Base-by-base conservation (phyloP, 2,888 invertebrate species). In the Drosophila kokeensis region DNA sequence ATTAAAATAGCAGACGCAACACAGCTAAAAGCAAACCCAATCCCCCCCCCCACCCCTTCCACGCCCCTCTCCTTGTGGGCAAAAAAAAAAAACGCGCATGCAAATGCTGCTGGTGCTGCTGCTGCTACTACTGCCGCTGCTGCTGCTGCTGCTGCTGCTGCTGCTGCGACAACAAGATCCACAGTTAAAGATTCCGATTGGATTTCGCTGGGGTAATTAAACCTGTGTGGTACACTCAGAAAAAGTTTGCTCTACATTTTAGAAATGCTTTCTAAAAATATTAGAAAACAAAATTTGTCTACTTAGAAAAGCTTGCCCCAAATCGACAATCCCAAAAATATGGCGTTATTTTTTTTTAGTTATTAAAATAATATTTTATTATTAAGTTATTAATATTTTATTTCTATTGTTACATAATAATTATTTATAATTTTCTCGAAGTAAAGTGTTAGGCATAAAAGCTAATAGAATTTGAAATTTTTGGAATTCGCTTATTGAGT, bases 1-100 rank as follows among this genome's bases (percentile, higher is more conserved):
- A 89, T 85, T 89, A 85, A 85, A 85, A 89, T 82, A 87, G 77
- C 82, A 81, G 84, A 85, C 83, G 70, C 45, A 45, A 66, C 82
- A 52, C 59, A 48, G 34, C 54, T 30, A 42, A 67, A n/a, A 40
- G 21, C n/a, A 38, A 49, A 15, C 13, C 13, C 6, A 27, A 1
- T 15, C 48, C 24, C 54, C 50, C 38, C 67, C 53, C 27, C 18
- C 7, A 2, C 7, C 10, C 6, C 38, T 7, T 21, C 7, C 6
- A 2, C 8, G 0, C 2, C n/a, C 3, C 8, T 29, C 6, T 8
- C 3, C 36, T 4, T n/a, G 11, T 55, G 24, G 11, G 34, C 15
- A 45, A 34, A 29, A n/a, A 36, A 49, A 30, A 52, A 21, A 40
- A 45, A 64, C 66, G 64, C 65, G 54, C 67, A 84, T 84, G 81